These are phyloP conservation scores for Dromaius novaehollandiae DNA, from an alignment of 2,113 vertebrate species.

Conservation along the genomic window DNA sequence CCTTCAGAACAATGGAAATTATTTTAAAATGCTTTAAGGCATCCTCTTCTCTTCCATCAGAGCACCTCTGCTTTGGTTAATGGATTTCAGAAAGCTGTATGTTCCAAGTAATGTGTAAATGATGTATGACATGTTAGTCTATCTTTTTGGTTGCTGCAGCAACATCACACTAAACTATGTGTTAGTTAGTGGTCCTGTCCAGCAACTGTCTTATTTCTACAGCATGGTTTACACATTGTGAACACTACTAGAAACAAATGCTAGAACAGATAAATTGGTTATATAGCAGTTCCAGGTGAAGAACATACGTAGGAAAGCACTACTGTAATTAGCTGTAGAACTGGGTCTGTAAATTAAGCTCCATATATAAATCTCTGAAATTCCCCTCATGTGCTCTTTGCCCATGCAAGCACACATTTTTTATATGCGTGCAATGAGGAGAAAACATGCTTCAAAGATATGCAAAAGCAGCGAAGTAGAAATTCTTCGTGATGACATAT, in stretches of 20 bases:
- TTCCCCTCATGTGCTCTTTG: not conserved
- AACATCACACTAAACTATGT: not conserved
- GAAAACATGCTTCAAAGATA: not conserved
- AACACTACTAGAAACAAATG: slow-evolving; percentile 9
- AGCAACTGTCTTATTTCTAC: not conserved
- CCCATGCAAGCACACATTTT: not conserved
- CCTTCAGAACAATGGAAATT: slow-evolving; percentile 1
- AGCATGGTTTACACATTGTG: not conserved
- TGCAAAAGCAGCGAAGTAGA: not conserved
- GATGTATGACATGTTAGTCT: slow-evolving; percentile 1
- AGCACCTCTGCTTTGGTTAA: slow-evolving; percentile 4
- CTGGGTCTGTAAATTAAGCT: not conserved
- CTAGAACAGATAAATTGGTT: not conserved
- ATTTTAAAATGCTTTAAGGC: not conserved
- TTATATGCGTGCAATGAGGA: not conserved
- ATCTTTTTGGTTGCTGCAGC: slow-evolving; percentile 38
- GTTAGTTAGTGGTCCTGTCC: slow-evolving; percentile 11
- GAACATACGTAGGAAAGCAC: not conserved
- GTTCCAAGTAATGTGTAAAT: slow-evolving; percentile 17
- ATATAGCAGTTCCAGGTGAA: not conserved
- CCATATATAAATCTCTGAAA: not conserved
- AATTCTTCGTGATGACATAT: not conserved
- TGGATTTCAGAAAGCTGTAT: slow-evolving; percentile 18
- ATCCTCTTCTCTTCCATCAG: not conserved
- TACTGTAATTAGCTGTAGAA: not conserved